Conservation (phyloP, 2,113 vertebrate genomes). For the Microtus montanus region DNA sequence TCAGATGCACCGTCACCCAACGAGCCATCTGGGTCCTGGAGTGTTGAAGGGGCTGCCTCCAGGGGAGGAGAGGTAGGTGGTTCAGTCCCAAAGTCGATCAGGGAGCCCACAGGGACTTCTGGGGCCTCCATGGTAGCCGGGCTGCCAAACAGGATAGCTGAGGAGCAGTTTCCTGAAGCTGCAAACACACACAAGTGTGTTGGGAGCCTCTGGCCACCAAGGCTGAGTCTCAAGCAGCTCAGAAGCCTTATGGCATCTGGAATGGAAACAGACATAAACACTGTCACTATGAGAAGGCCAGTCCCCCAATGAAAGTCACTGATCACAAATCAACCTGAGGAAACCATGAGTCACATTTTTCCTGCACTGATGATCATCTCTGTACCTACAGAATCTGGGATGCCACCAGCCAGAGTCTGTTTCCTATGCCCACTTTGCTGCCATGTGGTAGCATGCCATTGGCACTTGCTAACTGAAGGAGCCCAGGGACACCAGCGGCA, state of each 20-base stretch:
- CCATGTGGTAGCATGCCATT: fast-evolving
- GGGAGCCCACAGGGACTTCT: conserved; percentile 88
- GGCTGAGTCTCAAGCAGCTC: neutral
- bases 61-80: conserved; percentile 59
- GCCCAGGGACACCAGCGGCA: too few relatives aligned
- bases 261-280: conserved; percentile 34
- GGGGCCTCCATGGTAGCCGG: conserved; percentile 85
- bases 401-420: fast-evolving
- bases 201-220: conserved; percentile 24
- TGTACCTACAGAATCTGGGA: neutral
- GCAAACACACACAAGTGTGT: fast-evolving
- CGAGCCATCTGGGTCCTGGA: conserved; percentile 52
- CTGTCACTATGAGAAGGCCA: neutral
- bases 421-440: neutral
- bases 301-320: neutral
- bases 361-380: neutral
- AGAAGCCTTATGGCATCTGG: conserved; percentile 66
- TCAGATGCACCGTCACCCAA: conserved; percentile 79
- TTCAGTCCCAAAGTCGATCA: conserved; percentile 90
- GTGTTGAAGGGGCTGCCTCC: neutral
- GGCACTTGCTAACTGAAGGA: neutral
- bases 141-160: fast-evolving
- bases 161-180: neutral
- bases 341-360: neutral
- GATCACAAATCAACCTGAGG: too few relatives aligned